Percentiles rank a stretch among this genome's conserved stretches.
phyloP scores from a whole-genome alignment of 1,140 invertebrate genomes.

The Euschistus heros region DNA sequence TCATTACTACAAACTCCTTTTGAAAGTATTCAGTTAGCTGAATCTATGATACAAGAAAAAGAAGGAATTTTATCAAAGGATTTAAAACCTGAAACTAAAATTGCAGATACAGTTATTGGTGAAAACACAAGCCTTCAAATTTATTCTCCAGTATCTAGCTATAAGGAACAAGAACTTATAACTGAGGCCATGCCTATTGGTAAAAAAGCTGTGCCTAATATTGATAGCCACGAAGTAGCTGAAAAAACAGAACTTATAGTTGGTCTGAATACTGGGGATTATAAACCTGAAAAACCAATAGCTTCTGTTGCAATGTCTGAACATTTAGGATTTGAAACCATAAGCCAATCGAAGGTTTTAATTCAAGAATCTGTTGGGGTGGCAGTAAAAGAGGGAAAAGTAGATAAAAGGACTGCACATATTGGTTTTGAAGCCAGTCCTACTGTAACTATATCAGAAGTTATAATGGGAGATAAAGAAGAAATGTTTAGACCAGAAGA shows the following conservation, averaged over 20 bases:
- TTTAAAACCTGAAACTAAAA: constrained; percentile 34
- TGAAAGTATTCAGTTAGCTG: constrained; percentile 31
- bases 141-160: constrained; percentile 37
- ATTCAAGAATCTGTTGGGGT: constrained; percentile 41
- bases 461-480: constrained; percentile 44
- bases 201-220: constrained; percentile 32
- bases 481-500: constrained; percentile 28
- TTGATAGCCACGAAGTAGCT: constrained; percentile 34
- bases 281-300: constrained; percentile 26
- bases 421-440: constrained; percentile 34
- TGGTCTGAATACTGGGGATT: constrained; percentile 26
- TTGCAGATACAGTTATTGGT: constrained; percentile 38
- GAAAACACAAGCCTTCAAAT: constrained; percentile 39
- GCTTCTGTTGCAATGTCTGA: constrained; percentile 30
- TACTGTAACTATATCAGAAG: constrained; percentile 39
- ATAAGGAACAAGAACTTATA: constrained; percentile 38
- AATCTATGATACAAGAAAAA: constrained; percentile 36
- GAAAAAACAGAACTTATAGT: constrained; percentile 31
- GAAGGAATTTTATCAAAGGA: constrained; percentile 39
- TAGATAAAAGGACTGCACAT: constrained; percentile 36
- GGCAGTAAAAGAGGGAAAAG: constrained; percentile 34
- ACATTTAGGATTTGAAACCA: constrained; percentile 39
- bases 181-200: constrained; percentile 29
- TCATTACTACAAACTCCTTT: constrained; percentile 31
- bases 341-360: constrained; percentile 40